These are phyloP conservation scores for Hippocampus abdominalis DNA, from an alignment of 2,113 vertebrate species.

Conservation along the genomic window DNA sequence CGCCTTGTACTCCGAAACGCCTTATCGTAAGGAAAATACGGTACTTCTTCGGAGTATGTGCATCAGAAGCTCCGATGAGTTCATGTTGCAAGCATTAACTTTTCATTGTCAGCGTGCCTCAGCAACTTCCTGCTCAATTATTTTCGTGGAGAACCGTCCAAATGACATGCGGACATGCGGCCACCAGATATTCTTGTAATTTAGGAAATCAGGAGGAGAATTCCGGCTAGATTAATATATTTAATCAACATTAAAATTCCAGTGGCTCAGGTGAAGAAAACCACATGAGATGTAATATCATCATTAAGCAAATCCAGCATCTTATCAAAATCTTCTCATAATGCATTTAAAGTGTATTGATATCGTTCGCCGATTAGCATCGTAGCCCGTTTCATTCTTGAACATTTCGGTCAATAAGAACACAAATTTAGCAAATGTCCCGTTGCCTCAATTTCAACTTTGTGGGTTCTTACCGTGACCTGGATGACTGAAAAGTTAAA, in stretches of 20 bases:
- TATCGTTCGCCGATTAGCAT: too few relatives aligned
- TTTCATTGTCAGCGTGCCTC: not conserved
- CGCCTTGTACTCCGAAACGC: too few relatives aligned
- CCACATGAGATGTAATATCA: not conserved
- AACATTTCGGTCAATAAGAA: too few relatives aligned
- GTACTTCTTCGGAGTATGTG: slow-evolving; percentile 23
- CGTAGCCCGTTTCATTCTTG: too few relatives aligned
- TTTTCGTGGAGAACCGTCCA: not conserved
- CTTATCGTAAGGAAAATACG: too few relatives aligned
- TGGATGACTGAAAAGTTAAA: too few relatives aligned
- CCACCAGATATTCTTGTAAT: not conserved
- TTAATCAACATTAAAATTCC: not conserved
- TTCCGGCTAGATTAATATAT: not conserved
- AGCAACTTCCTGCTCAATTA: not conserved
- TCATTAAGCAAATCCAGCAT: too few relatives aligned
- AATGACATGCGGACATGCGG: not conserved
- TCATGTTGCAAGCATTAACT: not conserved
- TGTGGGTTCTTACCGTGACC: too few relatives aligned
- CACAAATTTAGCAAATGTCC: too few relatives aligned
- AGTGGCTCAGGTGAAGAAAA: not conserved
- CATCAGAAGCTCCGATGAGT: not conserved
- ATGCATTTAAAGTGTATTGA: too few relatives aligned
- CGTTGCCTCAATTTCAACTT: too few relatives aligned
- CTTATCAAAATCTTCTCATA: too few relatives aligned
- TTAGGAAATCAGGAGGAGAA: not conserved